phyloP scores from a whole-genome alignment of 2,113 vertebrate genomes.

The Mobula birostris region DNA sequence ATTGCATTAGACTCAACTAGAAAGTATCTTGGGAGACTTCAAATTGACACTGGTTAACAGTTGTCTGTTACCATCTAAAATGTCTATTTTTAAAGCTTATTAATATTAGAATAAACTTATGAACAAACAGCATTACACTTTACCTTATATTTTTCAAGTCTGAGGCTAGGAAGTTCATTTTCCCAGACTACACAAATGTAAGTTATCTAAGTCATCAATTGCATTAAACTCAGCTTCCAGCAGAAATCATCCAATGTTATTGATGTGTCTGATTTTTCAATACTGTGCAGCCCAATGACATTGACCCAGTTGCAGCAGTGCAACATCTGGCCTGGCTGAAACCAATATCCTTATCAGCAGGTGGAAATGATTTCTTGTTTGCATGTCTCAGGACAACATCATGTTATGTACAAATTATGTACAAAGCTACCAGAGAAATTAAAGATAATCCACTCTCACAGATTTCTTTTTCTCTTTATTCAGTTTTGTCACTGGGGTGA shows the following conservation, averaged over 20 bases:
- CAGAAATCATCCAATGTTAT: neutral
- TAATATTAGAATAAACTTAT: neutral
- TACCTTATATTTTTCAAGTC: neutral
- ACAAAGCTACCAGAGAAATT: neutral
- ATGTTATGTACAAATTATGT: neutral
- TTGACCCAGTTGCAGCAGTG: neutral
- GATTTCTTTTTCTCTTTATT: neutral
- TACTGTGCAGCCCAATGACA: neutral
- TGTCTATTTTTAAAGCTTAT: neutral
- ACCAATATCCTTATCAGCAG: neutral
- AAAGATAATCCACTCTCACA: neutral
- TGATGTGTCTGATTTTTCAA: neutral
- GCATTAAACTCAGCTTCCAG: neutral
- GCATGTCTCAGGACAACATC: neutral
- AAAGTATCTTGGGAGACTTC: neutral
- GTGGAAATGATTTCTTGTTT: neutral
- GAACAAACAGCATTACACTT: neutral
- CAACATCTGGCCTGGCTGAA: neutral
- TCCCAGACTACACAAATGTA: neutral
- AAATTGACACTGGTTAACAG: neutral
- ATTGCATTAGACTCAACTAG: neutral
- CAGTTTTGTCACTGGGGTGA: conserved; percentile 50
- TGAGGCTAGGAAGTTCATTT: neutral
- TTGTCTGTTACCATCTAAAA: neutral
- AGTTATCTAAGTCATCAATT: neutral